phyloP scores from a whole-genome alignment of 2,888 invertebrate species.

The Gastracanthus pulcherrimus region DNA sequence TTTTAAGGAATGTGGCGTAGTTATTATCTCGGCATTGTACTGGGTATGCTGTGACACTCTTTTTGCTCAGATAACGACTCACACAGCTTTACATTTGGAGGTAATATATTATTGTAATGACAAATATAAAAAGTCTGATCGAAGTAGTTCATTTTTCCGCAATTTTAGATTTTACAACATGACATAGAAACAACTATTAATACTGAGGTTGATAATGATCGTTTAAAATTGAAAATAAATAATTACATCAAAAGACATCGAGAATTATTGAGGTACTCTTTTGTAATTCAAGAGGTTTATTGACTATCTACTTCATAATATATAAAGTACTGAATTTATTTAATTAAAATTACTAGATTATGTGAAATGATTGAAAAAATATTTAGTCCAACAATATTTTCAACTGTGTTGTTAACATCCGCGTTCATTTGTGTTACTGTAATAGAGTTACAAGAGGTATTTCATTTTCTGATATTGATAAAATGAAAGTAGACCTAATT shows the following conservation, averaged over 20 bases:
- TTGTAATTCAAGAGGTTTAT: too few relatives aligned
- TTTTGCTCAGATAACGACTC: slow-evolving; percentile 23
- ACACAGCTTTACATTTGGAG: slow-evolving; percentile 7
- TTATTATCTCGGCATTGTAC: slow-evolving; percentile 56
- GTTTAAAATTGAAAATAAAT: not conserved
- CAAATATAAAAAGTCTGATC: not conserved
- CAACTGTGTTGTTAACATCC: slow-evolving; percentile 14
- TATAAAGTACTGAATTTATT: too few relatives aligned
- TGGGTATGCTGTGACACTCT: slow-evolving; percentile 7
- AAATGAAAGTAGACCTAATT: not conserved
- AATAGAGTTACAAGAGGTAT: slow-evolving; percentile 24
- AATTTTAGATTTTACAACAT: not conserved
- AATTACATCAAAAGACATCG: slow-evolving; percentile 3
- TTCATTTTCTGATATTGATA: not conserved
- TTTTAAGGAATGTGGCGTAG: slow-evolving; percentile 46
- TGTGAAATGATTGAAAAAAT: slow-evolving; percentile 21
- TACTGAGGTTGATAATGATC: not conserved
- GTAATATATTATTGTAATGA: not conserved
- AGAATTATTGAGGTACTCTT: slow-evolving; percentile 16
- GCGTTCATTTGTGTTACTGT: slow-evolving; percentile 27
- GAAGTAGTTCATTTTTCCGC: not conserved
- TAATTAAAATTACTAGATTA: not conserved
- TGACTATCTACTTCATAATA: too few relatives aligned
- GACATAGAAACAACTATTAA: not conserved
- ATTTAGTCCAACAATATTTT: slow-evolving; percentile 31